Conservation (phyloP, 2,797 vertebrate species). For the Sitta carolinensis region DNA sequence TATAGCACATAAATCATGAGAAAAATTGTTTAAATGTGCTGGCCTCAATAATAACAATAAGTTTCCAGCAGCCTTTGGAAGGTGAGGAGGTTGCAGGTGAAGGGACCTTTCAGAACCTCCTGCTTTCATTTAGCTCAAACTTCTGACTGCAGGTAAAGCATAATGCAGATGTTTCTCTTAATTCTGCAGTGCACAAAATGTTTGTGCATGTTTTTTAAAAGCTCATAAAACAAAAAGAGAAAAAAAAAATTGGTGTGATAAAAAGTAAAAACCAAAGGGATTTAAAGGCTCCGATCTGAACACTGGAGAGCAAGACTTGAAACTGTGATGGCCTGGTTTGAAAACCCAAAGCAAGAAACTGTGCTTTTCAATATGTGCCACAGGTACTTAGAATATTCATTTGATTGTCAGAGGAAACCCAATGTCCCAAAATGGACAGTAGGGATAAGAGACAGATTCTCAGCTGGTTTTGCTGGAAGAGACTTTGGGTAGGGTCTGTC, state of each 20-base stretch:
- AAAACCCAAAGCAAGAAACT: neutral
- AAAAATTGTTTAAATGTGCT: slow-evolving; percentile 1
- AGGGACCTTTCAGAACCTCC: neutral
- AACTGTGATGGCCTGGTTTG: neutral
- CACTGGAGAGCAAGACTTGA: neutral
- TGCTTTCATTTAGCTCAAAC: neutral
- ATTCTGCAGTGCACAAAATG: neutral
- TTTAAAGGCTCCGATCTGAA: neutral
- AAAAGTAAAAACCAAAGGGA: neutral
- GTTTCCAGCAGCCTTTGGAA: neutral
- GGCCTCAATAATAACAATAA: neutral
- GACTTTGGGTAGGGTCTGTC: neutral
- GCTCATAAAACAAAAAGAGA: neutral
- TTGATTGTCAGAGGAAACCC: neutral
- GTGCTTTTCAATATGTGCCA: neutral
- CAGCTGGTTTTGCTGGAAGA: neutral
- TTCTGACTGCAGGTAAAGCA: neutral
- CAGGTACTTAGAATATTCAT: neutral
- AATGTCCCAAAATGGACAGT: neutral
- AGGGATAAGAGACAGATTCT: neutral
- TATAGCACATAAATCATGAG: slow-evolving; percentile 54
- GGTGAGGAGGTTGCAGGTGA: neutral
- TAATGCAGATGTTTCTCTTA: neutral
- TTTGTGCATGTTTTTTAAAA: neutral
- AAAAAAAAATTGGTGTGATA: neutral